phyloP scores from a whole-genome alignment of 2,113 vertebrate species.

The Spizaetus ornatus region DNA sequence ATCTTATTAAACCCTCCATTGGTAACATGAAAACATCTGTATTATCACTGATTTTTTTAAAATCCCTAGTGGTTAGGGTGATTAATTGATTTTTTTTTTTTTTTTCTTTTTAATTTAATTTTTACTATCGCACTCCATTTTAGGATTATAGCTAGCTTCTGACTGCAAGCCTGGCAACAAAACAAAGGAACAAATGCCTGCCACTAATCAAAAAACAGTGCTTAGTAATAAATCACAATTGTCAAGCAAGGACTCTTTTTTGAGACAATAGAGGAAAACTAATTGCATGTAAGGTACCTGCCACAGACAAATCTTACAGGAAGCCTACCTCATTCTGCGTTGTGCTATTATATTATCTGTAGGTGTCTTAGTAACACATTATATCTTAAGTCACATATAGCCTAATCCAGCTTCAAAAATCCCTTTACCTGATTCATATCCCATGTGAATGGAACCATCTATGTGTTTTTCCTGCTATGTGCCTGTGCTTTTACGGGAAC shows the following conservation, averaged over 20 bases:
- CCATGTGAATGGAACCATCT: background rate
- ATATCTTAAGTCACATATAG: background rate
- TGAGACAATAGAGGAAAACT: background rate
- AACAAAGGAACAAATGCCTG: background rate
- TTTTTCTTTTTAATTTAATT: background rate
- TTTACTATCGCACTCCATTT: background rate
- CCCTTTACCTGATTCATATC: background rate
- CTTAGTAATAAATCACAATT: background rate
- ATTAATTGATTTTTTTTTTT: background rate
- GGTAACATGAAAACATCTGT: background rate
- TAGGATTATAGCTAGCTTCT: background rate
- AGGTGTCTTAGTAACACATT: fast-evolving
- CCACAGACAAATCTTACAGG: background rate
- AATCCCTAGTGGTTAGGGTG: background rate
- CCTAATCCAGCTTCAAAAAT: background rate
- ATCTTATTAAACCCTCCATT: background rate
- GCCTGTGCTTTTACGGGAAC: background rate
- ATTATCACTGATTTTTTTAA: background rate
- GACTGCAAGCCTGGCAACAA: background rate
- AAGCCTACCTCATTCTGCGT: background rate
- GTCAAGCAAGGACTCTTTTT: background rate
- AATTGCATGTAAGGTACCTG: background rate
- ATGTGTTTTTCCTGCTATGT: background rate
- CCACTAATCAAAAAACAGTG: background rate
- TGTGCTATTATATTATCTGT: background rate